A percentile compares a stretch with the other conserved stretches of the same genome.
Evolutionary conservation across 1,140 invertebrate species (phyloP).

Genomic region (Euwallacea fornicatus): DNA sequence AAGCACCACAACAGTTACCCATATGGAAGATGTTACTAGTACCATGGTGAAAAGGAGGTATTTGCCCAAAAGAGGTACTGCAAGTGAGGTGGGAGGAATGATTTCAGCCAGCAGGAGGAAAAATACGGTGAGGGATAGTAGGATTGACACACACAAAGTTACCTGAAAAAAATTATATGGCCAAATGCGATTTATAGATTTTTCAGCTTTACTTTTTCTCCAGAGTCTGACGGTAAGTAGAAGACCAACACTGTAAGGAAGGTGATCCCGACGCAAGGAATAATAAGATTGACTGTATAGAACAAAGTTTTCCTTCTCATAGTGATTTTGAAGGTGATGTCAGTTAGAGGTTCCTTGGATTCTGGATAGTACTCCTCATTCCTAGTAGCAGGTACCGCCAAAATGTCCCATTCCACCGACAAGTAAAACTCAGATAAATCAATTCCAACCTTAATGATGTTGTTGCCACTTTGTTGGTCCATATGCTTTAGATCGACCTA

Average conservation of each 20-base stretch:
- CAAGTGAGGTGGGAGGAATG: conserved; percentile 95
- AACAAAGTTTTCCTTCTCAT: conserved; percentile 90
- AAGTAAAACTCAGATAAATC: conserved; percentile 90
- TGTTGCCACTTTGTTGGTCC: conserved; percentile 73
- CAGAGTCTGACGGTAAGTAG: conserved; percentile 93
- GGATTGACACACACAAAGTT: conserved; percentile 95
- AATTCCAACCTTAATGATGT: conserved; percentile 79
- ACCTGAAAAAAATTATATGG: conserved; percentile 46
- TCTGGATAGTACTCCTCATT: conserved; percentile 94
- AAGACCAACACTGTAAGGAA: conserved; percentile 95
- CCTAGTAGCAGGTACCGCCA: conserved; percentile 81
- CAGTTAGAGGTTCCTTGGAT: conserved; percentile 80
- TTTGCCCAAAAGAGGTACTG: conserved; percentile 96
- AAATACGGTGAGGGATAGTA: conserved; percentile 97
- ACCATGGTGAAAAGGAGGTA: conserved; percentile 98
- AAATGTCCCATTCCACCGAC: conserved; percentile 95
- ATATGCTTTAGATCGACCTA: conserved; percentile 87
- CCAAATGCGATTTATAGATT: too few relatives aligned
- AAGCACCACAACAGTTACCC: conserved; percentile 94
- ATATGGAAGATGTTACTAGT: conserved; percentile 93
- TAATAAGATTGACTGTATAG: conserved; percentile 89
- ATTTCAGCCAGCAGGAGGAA: conserved; percentile 96
- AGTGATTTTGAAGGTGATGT: conserved; percentile 96
- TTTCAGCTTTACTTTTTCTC: conserved; percentile 71
- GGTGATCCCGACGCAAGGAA: conserved; percentile 88